Conservation (phyloP, 2,888 invertebrate genomes). For the Cheilosia grossa region DNA sequence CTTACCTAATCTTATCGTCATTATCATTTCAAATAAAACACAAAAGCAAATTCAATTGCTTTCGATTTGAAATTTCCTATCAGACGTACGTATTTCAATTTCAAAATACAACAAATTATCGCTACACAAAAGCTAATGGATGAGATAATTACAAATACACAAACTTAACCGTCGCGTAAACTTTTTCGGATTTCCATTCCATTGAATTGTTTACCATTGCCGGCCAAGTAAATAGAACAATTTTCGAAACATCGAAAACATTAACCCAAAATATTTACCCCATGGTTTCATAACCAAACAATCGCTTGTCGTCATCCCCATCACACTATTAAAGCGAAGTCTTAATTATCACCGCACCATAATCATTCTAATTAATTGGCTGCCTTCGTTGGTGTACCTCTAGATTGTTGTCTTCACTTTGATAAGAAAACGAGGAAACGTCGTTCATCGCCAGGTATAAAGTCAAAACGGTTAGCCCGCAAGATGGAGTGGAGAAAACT, state of each 20-base stretch:
- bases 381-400: not conserved
- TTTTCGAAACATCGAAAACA: not conserved
- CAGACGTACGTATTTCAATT: constrained; percentile 1
- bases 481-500: not conserved
- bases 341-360: constrained; percentile 37
- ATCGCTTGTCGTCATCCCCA: not conserved
- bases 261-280: constrained; percentile 16
- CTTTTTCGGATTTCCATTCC: not conserved
- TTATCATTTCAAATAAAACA: not conserved
- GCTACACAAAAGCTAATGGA: not conserved
- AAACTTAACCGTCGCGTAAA: not conserved
- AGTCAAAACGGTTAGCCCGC: constrained; percentile 7
- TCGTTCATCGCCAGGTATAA: constrained; percentile 8
- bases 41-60: not conserved
- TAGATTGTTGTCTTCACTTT: constrained; percentile 2
- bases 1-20: constrained; percentile 12
- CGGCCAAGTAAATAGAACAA: constrained; percentile 5
- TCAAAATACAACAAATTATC: constrained; percentile 14
- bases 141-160: constrained; percentile 1
- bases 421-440: constrained; percentile 7
- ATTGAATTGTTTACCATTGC: not conserved
- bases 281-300: not conserved
- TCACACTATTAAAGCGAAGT: constrained; percentile 47
- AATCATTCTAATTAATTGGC: constrained; percentile 47
- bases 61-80: not conserved